These are phyloP conservation scores for Timandra comae DNA, from an alignment of 2,888 invertebrate species.

Conservation along the genomic window DNA sequence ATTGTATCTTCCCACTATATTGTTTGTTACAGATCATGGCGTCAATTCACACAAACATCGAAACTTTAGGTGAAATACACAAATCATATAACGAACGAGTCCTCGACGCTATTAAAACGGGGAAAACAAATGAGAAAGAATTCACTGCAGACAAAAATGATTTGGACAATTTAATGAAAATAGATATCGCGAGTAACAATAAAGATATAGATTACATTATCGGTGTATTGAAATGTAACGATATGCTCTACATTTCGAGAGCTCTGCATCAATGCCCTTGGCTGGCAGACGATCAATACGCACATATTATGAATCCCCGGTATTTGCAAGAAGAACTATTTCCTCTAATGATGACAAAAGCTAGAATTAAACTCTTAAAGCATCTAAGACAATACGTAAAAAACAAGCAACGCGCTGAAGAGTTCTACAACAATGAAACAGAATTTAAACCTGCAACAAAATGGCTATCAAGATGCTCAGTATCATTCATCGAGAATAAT, in stretches of 20 bases:
- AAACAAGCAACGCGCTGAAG: conserved; percentile 45
- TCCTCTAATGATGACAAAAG: conserved; percentile 48
- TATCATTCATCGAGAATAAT: conserved; percentile 36
- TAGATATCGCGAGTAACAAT: conserved; percentile 44
- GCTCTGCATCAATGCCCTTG: conserved; percentile 44
- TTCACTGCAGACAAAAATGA: conserved; percentile 34
- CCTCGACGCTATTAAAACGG: no score
- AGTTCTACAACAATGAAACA: conserved; percentile 40
- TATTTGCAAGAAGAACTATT: conserved; percentile 37
- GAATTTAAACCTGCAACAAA: conserved; percentile 34
- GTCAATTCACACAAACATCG: no score
- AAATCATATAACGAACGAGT: no score
- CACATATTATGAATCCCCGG: conserved; percentile 44
- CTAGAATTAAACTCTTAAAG: conserved; percentile 40
- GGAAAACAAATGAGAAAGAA: conserved; percentile 4
- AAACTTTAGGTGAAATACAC: no score
- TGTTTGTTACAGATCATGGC: no score
- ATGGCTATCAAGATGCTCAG: conserved; percentile 54
- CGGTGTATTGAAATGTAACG: conserved; percentile 40
- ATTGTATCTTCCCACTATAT: no score
- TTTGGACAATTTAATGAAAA: conserved; percentile 43
- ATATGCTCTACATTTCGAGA: conserved; percentile 48
- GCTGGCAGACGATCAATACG: conserved; percentile 46
- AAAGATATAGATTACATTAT: conserved; percentile 45
- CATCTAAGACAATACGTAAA: conserved; percentile 41